These are phyloP conservation scores for Drosophila mimetica DNA, from an alignment of 2,888 invertebrate species.

Conservation along the genomic window DNA sequence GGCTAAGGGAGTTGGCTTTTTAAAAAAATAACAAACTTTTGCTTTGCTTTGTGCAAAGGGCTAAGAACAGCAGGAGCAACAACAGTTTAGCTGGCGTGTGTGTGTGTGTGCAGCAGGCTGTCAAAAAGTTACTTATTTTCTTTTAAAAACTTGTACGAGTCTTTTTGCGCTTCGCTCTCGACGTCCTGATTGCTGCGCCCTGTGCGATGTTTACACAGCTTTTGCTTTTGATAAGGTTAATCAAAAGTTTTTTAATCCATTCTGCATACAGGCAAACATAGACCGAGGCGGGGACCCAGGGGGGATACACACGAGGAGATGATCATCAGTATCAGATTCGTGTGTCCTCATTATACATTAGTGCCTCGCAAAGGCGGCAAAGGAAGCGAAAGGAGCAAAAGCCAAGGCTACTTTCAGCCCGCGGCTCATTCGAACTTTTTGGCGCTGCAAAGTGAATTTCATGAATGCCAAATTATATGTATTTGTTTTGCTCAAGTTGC, in stretches of 20 bases:
- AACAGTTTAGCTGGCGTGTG: constrained; percentile 57
- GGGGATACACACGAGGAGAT: constrained; percentile 39
- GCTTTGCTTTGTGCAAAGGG: constrained; percentile 68
- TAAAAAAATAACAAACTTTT: constrained; percentile 70
- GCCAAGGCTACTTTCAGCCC: constrained; percentile 52
- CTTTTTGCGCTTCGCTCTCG: constrained; percentile 50
- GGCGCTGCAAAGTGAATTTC: constrained; percentile 74
- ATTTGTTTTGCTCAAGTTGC: constrained; percentile 59
- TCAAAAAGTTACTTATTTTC: constrained; percentile 80
- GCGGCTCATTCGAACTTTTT: constrained; percentile 62
- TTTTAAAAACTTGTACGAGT: constrained; percentile 76
- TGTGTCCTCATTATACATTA: constrained; percentile 77
- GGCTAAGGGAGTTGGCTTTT: constrained; percentile 71
- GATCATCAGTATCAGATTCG: constrained; percentile 60
- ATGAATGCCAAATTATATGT: constrained; percentile 78
- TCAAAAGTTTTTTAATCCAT: constrained; percentile 82
- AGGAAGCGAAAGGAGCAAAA: constrained; percentile 6
- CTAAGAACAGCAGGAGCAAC: constrained; percentile 44
- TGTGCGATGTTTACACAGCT: constrained; percentile 74
- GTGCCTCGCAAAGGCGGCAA: constrained; percentile 25
- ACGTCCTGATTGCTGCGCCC: constrained; percentile 67
- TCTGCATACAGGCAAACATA: constrained; percentile 74
- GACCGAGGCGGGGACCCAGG: constrained; percentile 24
- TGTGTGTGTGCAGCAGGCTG: constrained; percentile 54
- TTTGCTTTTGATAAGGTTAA: constrained; percentile 82